Base-by-base conservation (phyloP, 2,797 vertebrate genomes). In the Euphonia xanthogaster region DNA sequence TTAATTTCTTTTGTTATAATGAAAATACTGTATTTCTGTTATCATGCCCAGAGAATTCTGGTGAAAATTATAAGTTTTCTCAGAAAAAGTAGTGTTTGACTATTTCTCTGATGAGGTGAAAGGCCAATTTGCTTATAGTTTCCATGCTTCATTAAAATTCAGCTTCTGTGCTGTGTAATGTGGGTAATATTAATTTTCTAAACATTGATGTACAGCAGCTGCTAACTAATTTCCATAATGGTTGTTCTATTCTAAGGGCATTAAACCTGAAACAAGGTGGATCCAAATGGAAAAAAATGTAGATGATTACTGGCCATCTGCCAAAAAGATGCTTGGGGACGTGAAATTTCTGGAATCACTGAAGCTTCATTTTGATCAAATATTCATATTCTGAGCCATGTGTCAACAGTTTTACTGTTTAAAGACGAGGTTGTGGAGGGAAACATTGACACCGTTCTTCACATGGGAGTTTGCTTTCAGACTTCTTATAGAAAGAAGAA, bases 161-260 rank as follows among this genome's bases (percentile, higher is more conserved):
- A 95, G 78, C 93, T 95, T 97, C 96, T 82, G 33, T 95, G 53
- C 93, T 95, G 87, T 88, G 96, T 97, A 97, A 97, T 97, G 96
- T 94, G 89, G 94, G 96, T 95, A 97, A 97, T 98, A 98, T 98
- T 98, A 98, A 98, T 98, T 98, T 97, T 97, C 98, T 98, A 98
- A 98, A 98, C 98, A 98, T 97, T 98, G 95, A 93, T 95, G 96
- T 97, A 98, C 90, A 97, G 97, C 97, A 97, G 97, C 97, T 98
- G 97, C 97, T 97, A 96, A 97, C 97, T 97, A 96, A 98, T 98
- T 98, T 98, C 97, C 97, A 97, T 98, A 98, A 98, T 97, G 94
- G 96, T 94, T 85, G 88, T 96, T 95, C 83, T 98, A 96, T 94
- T 97, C 92, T 96, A 96, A 97, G 95, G 96, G 94, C 92, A 97